Conservation (phyloP, 2,888 invertebrate genomes). For the Prionchulus punctatus region DNA sequence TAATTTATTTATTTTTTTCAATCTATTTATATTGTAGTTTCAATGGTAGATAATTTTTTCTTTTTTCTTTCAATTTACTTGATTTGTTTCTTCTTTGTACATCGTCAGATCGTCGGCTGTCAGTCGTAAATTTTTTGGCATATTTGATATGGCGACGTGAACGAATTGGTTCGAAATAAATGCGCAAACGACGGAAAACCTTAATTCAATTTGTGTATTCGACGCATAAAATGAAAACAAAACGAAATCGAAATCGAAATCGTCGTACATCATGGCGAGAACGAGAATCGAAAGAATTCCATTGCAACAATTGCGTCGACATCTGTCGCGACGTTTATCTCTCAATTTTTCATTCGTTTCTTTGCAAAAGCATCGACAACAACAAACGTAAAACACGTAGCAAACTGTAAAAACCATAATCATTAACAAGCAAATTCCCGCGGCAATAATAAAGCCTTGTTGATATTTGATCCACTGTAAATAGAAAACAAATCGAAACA, state of each 20-base stretch:
- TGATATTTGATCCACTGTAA: constrained; percentile 5
- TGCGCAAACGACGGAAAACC: constrained; percentile 9
- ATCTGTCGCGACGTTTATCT: constrained; percentile 4
- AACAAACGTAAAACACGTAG: background rate
- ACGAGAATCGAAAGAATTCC: background rate
- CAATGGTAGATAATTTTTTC: too few species aligned
- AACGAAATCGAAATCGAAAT: background rate
- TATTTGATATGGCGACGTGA: constrained; percentile 6
- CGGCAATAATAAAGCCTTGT: background rate
- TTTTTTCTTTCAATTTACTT: background rate
- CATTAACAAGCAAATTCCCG: constrained; percentile 1
- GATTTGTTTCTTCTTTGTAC: constrained; percentile 5
- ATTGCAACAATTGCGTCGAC: background rate
- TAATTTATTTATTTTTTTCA: too few species aligned
- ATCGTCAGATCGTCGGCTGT: background rate
- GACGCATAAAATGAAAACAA: background rate
- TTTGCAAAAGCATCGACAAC: constrained; percentile 1
- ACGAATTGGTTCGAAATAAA: constrained; percentile 11
- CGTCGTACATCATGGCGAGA: constrained; percentile 7
- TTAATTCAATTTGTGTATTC: too few species aligned
- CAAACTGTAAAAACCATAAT: constrained; percentile 1
- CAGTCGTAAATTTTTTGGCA: background rate
- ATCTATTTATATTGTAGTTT: too few species aligned
- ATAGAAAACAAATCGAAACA: too few species aligned
- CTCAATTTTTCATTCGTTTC: background rate